Evolutionary conservation across 2,888 invertebrate genomes (phyloP).

Genomic region (Malthinus flaveolus): DNA sequence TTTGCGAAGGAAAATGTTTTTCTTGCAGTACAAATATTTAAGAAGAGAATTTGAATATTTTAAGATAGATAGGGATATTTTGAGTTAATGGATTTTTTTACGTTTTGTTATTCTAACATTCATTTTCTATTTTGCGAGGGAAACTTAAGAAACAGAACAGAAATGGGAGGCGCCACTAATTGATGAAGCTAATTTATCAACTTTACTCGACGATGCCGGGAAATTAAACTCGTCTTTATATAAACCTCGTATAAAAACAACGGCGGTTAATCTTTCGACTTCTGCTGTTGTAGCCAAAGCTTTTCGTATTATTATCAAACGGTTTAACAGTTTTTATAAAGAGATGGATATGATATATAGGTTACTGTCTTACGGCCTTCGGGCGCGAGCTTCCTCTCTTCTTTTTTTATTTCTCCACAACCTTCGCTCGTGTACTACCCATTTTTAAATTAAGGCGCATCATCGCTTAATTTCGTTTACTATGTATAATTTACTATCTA

Average conservation of each 20-base stretch:
- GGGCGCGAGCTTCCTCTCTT: background rate
- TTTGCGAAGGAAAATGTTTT: constrained; percentile 6
- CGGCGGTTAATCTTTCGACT: constrained; percentile 33
- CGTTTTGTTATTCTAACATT: constrained; percentile 24
- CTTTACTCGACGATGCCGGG: constrained; percentile 38
- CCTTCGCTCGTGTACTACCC: background rate
- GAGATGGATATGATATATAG: constrained; percentile 26
- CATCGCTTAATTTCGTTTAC: no score
- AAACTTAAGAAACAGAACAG: constrained; percentile 31
- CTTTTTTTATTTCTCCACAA: no score
- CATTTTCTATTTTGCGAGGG: constrained; percentile 27
- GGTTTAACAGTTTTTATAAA: constrained; percentile 26
- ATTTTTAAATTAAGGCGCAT: background rate
- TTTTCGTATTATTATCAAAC: constrained; percentile 30
- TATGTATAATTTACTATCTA: no score
- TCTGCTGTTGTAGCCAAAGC: constrained; percentile 30
- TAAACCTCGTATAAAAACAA: constrained; percentile 33
- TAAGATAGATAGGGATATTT: constrained; percentile 17
- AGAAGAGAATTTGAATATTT: constrained; percentile 18
- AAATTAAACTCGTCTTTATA: constrained; percentile 39
- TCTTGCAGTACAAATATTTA: constrained; percentile 20
- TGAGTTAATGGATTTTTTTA: constrained; percentile 24
- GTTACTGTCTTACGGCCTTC: constrained; percentile 16
- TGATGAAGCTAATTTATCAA: constrained; percentile 41
- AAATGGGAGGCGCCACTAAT: constrained; percentile 38